Conservation (phyloP, 2,797 vertebrate genomes). For the Gorsachius magnificus region DNA sequence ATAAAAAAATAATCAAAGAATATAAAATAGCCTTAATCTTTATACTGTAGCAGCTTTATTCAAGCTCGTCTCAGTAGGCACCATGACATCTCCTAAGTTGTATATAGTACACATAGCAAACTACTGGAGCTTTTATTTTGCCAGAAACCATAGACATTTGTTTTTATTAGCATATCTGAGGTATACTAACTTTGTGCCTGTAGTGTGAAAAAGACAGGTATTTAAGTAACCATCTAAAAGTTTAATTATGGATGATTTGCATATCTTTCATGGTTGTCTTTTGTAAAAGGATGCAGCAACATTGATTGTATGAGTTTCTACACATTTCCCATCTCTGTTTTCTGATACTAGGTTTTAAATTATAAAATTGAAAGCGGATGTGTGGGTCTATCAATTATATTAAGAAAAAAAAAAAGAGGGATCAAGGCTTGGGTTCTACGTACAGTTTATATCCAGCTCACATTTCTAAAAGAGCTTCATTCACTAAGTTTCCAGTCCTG, state of each 20-base stretch:
- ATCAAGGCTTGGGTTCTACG: not conserved
- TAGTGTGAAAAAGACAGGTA: slow-evolving; percentile 70
- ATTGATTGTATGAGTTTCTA: not conserved
- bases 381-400: not conserved
- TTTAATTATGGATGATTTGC: slow-evolving; percentile 67
- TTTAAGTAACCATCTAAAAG: slow-evolving; percentile 69
- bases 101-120: not conserved
- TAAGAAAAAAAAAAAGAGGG: rapidly evolving
- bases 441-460: not conserved
- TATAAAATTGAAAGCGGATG: not conserved
- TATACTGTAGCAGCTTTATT: slow-evolving; percentile 21
- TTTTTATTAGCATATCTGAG: slow-evolving; percentile 72
- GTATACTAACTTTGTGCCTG: slow-evolving; percentile 55
- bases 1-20: slow-evolving; percentile 72
- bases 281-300: slow-evolving; percentile 10
- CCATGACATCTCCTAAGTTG: slow-evolving; percentile 30
- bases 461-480: not conserved
- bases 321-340: not conserved
- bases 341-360: slow-evolving; percentile 4
- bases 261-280: slow-evolving; percentile 55
- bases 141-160: slow-evolving; percentile 69
- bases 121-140: slow-evolving; percentile 35
- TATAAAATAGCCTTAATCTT: slow-evolving; percentile 65
- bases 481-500: not conserved
- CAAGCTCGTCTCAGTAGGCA: slow-evolving; percentile 36